phyloP scores from a whole-genome alignment of 2,113 vertebrate species.

The Zosterops pallidus region DNA sequence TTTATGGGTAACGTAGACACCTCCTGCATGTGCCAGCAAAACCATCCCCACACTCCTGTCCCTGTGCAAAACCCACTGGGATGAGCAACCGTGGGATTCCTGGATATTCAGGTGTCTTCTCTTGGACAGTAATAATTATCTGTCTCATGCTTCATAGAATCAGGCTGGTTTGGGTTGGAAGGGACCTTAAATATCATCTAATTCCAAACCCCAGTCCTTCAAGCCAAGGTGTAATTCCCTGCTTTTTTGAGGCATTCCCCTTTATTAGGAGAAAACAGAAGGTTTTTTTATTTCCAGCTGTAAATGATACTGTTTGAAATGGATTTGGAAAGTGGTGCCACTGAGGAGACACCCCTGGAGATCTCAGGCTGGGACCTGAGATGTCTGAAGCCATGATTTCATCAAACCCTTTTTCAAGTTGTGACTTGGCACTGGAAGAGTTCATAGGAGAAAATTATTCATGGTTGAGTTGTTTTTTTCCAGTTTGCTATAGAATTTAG shows the following conservation, averaged over 20 bases:
- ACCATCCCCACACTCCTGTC: not conserved
- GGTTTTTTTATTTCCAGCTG: not conserved
- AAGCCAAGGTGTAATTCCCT: not conserved
- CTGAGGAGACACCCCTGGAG: not conserved
- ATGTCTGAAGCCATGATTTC: not conserved
- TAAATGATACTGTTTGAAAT: not conserved
- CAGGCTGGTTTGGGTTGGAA: not conserved
- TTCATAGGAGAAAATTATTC: not conserved
- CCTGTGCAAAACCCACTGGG: rapidly evolving
- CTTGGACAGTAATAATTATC: not conserved
- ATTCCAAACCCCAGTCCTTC: not conserved
- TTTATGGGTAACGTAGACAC: not conserved
- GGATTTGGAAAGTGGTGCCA: not conserved
- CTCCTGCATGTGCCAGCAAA: not conserved
- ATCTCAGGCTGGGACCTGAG: not conserved
- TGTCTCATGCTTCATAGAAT: not conserved
- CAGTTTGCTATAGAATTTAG: not conserved
- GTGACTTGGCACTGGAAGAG: not conserved
- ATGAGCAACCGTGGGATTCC: not conserved
- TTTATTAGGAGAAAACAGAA: not conserved
- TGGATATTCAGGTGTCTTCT: not conserved
- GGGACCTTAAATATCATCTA: not conserved
- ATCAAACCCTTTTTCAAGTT: not conserved
- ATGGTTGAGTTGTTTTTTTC: not conserved
- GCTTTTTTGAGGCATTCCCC: rapidly evolving